phyloP scores from a whole-genome alignment of 2,888 invertebrate genomes.

The Lasioglossum leucozonium region DNA sequence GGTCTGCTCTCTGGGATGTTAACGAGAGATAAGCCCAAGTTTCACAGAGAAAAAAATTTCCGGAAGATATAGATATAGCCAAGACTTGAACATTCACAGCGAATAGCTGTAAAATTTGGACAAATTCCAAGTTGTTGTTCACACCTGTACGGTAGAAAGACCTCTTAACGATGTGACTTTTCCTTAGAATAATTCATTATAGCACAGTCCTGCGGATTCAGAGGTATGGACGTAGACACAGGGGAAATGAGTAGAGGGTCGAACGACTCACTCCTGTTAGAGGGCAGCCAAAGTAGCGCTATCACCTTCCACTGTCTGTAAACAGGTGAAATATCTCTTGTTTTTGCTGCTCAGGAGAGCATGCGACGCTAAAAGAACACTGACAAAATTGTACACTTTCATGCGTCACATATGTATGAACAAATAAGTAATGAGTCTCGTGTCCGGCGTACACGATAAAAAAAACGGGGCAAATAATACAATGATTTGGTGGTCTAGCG shows the following conservation, averaged over 20 bases:
- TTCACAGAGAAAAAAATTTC: neutral
- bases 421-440: constrained; percentile 59
- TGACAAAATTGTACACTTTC: constrained; percentile 78
- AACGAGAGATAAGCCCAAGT: neutral
- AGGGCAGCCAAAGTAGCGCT: constrained; percentile 84
- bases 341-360: constrained; percentile 77
- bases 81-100: neutral
- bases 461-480: constrained; percentile 39
- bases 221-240: constrained; percentile 77
- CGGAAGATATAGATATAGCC: neutral
- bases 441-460: constrained; percentile 50
- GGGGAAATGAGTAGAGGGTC: constrained; percentile 76
- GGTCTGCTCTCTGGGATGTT: neutral
- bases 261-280: constrained; percentile 83
- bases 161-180: constrained; percentile 61
- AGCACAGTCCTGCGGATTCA: constrained; percentile 73
- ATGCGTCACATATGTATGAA: constrained; percentile 78
- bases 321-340: constrained; percentile 82
- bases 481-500: constrained; percentile 33
- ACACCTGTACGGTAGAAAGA: constrained; percentile 11
- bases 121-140: neutral
- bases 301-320: constrained; percentile 84
- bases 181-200: constrained; percentile 70
- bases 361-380: constrained; percentile 79
- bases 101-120: too few species aligned